A percentile compares a stretch with the other conserved stretches of the same genome.
phyloP scores from a whole-genome alignment of 2,888 invertebrate species.

The Augochlorella aurata region DNA sequence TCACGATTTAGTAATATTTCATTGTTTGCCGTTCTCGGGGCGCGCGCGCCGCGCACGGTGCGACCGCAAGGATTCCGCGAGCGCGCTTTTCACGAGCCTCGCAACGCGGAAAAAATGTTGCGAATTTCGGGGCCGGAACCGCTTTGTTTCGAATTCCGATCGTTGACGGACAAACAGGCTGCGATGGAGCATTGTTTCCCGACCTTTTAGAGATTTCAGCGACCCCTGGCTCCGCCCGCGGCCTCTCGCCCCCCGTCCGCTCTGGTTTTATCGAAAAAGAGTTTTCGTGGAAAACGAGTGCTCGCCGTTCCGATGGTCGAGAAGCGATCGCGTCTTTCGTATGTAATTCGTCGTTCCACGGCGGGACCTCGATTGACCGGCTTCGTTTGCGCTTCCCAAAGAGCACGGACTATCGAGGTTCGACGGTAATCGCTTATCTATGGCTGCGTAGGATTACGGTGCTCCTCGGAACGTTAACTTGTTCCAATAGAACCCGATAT shows the following conservation, averaged over 20 bases:
- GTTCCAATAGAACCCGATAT: too few relatives aligned
- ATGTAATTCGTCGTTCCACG: too few relatives aligned
- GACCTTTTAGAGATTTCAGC: not conserved
- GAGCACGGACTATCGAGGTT: too few relatives aligned
- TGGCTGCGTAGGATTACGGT: too few relatives aligned
- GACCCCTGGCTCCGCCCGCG: not conserved
- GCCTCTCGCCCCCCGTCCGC: not conserved
- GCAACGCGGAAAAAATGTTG: not conserved
- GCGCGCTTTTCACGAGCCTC: not conserved
- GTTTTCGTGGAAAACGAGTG: not conserved
- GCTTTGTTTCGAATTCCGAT: not conserved
- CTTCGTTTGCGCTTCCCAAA: too few relatives aligned
- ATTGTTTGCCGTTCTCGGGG: constrained; percentile 19
- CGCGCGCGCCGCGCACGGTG: not conserved
- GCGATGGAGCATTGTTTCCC: not conserved
- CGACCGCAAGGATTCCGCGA: not conserved
- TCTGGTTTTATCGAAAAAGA: not conserved
- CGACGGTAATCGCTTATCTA: too few relatives aligned
- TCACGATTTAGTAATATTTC: constrained; percentile 35
- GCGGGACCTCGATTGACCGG: too few relatives aligned
- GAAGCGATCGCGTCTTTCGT: too few relatives aligned
- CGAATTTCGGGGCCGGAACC: not conserved
- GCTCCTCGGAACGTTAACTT: too few relatives aligned
- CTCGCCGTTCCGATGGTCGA: too few relatives aligned
- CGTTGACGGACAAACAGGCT: not conserved